Conservation (phyloP, 2,888 invertebrate species). For the Pycnomerus fuliginosus region DNA sequence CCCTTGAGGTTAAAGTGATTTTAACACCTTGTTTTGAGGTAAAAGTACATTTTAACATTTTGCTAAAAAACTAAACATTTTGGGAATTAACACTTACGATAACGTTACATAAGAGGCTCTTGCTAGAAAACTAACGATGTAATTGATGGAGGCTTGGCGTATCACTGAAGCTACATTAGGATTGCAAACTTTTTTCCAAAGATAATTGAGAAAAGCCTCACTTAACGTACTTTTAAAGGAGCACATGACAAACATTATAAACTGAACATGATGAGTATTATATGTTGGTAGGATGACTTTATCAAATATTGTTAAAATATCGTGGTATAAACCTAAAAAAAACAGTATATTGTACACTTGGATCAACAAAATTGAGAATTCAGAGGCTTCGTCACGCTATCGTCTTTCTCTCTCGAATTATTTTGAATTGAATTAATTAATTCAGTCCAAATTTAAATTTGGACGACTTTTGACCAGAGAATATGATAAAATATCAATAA, state of each 20-base stretch:
- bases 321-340: constrained; percentile 56
- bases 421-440: no score
- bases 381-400: no score
- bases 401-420: no score
- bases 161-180: constrained; percentile 64
- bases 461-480: no score
- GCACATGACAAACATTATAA: constrained; percentile 71
- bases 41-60: no score
- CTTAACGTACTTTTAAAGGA: constrained; percentile 62
- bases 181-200: constrained; percentile 74
- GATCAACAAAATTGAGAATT: no score
- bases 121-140: constrained; percentile 73
- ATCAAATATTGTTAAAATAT: constrained; percentile 72
- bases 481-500: no score
- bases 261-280: constrained; percentile 78
- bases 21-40: no score
- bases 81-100: constrained; percentile 53
- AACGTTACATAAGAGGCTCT: constrained; percentile 65
- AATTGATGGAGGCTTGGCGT: constrained; percentile 70
- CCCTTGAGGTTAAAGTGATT: constrained; percentile 1
- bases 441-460: no score
- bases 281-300: constrained; percentile 79
- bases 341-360: no score
- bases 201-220: constrained; percentile 66
- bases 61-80: constrained; percentile 9